A percentile compares a stretch with the other conserved stretches of the same genome.
These are phyloP conservation scores for Zaprionus vittiger DNA, from an alignment of 1,140 invertebrate species.

Conservation along the genomic window DNA sequence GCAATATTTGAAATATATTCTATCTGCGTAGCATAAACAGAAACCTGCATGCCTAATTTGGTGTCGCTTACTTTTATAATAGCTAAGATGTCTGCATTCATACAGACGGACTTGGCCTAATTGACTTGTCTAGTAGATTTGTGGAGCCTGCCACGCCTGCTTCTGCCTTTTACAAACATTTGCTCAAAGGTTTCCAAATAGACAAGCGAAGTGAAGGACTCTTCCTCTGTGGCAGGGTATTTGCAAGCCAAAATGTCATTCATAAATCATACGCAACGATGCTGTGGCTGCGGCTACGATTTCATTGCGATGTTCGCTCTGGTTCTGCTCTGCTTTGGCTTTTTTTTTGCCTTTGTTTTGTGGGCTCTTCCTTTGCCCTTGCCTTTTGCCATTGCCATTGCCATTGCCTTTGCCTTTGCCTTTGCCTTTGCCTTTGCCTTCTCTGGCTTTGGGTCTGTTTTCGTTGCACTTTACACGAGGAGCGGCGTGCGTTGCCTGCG, in stretches of 20 bases:
- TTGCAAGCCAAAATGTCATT: slow-evolving; percentile 72
- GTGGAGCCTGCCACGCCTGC: too few species aligned
- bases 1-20: too few species aligned
- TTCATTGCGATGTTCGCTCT: slow-evolving; percentile 27
- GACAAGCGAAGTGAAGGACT: neutral
- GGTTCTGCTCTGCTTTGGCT: slow-evolving; percentile 13
- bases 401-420: slow-evolving; percentile 2
- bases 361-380: neutral
- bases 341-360: slow-evolving; percentile 21
- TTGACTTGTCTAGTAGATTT: too few species aligned
- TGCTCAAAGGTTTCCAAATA: neutral
- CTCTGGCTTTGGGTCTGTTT: slow-evolving; percentile 12
- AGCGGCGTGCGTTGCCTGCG: slow-evolving; percentile 11
- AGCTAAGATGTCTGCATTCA: too few species aligned
- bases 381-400: neutral
- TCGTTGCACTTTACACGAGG: slow-evolving; percentile 7
- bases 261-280: slow-evolving; percentile 82
- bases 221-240: slow-evolving; percentile 23
- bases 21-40: too few species aligned
- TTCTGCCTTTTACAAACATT: too few species aligned
- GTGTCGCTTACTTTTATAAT: too few species aligned
- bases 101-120: too few species aligned
- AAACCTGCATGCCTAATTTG: too few species aligned
- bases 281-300: slow-evolving; percentile 63
- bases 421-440: neutral